Evolutionary conservation across 2,113 vertebrate species (phyloP).

Genomic region (Vireo altiloquus): DNA sequence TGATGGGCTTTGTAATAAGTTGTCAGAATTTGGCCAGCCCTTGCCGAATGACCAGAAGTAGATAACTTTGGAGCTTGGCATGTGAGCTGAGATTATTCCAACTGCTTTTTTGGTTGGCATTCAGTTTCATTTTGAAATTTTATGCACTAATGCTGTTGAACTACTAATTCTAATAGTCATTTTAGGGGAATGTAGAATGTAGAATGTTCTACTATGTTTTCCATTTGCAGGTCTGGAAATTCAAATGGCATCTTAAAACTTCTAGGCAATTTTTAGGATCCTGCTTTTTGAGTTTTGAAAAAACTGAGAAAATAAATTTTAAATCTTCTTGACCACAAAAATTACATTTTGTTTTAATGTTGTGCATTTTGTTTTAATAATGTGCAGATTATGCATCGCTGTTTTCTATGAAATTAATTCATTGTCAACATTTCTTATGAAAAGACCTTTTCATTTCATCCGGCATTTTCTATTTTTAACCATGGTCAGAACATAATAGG

Average conservation of each 20-base stretch:
- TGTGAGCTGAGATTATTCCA: not conserved
- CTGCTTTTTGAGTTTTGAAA: not conserved
- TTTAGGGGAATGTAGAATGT: not conserved
- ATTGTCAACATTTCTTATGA: not conserved
- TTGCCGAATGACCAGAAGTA: not conserved
- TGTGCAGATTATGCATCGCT: not conserved
- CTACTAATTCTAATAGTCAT: not conserved
- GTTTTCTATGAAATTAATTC: not conserved
- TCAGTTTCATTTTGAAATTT: not conserved
- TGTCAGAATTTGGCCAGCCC: not conserved
- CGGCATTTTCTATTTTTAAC: not conserved
- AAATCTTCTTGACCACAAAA: not conserved
- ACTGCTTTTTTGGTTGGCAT: not conserved
- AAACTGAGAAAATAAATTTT: not conserved
- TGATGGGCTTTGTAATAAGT: not conserved
- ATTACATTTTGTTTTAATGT: not conserved
- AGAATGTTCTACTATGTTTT: not conserved
- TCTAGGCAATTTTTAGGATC: not conserved
- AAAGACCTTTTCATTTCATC: not conserved
- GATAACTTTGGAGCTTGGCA: not conserved
- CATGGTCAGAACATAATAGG: not conserved
- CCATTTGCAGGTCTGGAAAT: not conserved
- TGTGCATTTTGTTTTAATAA: not conserved
- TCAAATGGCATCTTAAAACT: not conserved
- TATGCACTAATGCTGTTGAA: not conserved